A percentile compares a stretch with the other conserved stretches of the same genome.
Conservation (phyloP, 2,888 invertebrate genomes). For the Clostera curtula region DNA sequence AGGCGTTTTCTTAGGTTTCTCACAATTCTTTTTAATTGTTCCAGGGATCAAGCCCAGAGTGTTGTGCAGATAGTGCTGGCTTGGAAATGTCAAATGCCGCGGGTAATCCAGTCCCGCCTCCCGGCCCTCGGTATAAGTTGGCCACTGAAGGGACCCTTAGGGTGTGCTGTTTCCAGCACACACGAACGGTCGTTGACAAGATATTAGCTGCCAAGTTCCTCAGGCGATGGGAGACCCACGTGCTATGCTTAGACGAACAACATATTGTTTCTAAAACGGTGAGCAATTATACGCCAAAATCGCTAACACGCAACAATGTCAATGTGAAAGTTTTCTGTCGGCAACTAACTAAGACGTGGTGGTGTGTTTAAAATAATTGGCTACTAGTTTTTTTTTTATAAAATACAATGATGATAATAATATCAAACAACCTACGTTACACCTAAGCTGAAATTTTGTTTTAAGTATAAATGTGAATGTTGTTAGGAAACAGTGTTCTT, state of each 20-base stretch:
- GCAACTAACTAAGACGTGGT: constrained; percentile 5
- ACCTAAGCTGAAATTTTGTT: too few relatives aligned
- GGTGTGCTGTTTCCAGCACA: constrained; percentile 85
- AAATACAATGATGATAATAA: too few relatives aligned
- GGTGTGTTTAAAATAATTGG: too few relatives aligned
- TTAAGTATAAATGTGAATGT: too few relatives aligned
- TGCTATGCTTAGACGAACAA: constrained; percentile 78
- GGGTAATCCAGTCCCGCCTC: constrained; percentile 54
- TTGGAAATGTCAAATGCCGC: constrained; percentile 47
- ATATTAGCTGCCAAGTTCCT: constrained; percentile 85
- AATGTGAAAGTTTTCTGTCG: constrained; percentile 1
- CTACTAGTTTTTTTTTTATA: too few relatives aligned
- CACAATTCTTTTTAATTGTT: neutral
- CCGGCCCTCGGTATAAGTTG: constrained; percentile 80
- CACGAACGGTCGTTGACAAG: constrained; percentile 85
- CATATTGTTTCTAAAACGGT: constrained; percentile 84
- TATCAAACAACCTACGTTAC: too few relatives aligned
- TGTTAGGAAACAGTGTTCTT: too few relatives aligned
- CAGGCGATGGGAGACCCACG: constrained; percentile 85
- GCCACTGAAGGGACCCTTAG: constrained; percentile 82
- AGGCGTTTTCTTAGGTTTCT: neutral
- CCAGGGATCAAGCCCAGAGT: constrained; percentile 74
- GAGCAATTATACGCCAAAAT: constrained; percentile 34
- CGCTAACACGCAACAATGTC: neutral
- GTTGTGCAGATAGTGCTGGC: constrained; percentile 60